These are phyloP conservation scores for Vireo altiloquus DNA, from an alignment of 2,113 vertebrate genomes.

Conservation along the genomic window DNA sequence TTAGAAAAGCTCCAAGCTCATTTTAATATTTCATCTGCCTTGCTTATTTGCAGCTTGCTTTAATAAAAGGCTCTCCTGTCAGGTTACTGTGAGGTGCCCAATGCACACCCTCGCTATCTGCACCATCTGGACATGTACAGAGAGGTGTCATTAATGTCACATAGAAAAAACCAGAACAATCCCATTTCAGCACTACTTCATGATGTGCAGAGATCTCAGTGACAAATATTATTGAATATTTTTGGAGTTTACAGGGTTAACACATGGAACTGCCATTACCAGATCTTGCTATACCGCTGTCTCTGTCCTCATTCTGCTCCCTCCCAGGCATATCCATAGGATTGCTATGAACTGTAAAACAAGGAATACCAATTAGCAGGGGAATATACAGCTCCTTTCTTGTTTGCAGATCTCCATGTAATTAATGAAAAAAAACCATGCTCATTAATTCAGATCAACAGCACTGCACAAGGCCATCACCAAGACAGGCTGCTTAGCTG, in stretches of 20 bases:
- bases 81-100: not conserved
- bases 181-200: not conserved
- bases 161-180: not conserved
- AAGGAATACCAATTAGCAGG: conserved; percentile 61
- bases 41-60: not conserved
- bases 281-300: conserved; percentile 97
- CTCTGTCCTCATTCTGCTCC: conserved; percentile 88
- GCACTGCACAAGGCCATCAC: conserved; percentile 74
- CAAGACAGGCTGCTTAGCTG: conserved; percentile 74
- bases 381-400: conserved; percentile 34
- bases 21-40: not conserved
- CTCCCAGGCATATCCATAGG: conserved; percentile 99
- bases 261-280: conserved; percentile 73
- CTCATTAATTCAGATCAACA: conserved; percentile 74
- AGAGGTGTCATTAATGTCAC: not conserved
- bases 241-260: not conserved
- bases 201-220: not conserved
- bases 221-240: not conserved
- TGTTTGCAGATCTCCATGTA: conserved; percentile 46
- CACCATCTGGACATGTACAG: rapidly evolving
- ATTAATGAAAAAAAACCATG: conserved; percentile 74
- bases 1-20: not conserved
- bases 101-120: not conserved
- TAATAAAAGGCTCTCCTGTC: not conserved
- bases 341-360: conserved; percentile 91